Percentiles rank a stretch among this genome's conserved stretches.
Conservation (phyloP, 2,113 vertebrate genomes). For the Telmatochromis brichardi region DNA sequence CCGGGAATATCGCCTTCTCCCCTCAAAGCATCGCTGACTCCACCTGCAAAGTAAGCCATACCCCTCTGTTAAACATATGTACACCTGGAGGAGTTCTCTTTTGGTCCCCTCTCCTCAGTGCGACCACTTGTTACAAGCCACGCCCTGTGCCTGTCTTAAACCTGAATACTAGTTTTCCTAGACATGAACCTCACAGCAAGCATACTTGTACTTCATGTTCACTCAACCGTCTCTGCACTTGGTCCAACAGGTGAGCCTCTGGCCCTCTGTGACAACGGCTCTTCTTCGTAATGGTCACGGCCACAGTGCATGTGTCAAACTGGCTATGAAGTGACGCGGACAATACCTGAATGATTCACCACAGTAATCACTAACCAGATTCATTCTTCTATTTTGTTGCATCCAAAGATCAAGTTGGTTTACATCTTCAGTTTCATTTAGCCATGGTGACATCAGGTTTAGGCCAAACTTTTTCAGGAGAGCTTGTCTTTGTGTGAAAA, state of each 20-base stretch:
- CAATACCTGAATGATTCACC: background rate
- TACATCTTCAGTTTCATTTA: background rate
- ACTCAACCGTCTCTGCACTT: background rate
- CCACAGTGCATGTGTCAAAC: background rate
- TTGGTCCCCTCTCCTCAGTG: background rate
- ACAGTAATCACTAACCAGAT: background rate
- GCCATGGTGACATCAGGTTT: background rate
- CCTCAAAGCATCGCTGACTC: background rate
- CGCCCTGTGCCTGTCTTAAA: background rate
- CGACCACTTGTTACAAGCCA: background rate
- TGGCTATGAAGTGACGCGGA: background rate
- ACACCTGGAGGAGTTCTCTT: background rate
- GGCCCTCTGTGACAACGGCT: background rate
- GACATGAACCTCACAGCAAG: background rate
- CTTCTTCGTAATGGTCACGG: background rate
- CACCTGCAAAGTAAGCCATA: background rate
- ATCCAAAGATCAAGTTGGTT: background rate
- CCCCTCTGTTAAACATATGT: background rate
- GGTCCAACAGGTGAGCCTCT: background rate
- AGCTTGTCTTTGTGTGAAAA: background rate
- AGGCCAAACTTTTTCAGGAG: background rate
- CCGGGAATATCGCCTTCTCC: background rate
- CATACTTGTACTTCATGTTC: background rate
- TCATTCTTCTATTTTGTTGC: background rate
- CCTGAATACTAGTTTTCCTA: background rate